These are phyloP conservation scores for Corythornis cristatus DNA, from an alignment of 2,113 vertebrate genomes.

Conservation along the genomic window DNA sequence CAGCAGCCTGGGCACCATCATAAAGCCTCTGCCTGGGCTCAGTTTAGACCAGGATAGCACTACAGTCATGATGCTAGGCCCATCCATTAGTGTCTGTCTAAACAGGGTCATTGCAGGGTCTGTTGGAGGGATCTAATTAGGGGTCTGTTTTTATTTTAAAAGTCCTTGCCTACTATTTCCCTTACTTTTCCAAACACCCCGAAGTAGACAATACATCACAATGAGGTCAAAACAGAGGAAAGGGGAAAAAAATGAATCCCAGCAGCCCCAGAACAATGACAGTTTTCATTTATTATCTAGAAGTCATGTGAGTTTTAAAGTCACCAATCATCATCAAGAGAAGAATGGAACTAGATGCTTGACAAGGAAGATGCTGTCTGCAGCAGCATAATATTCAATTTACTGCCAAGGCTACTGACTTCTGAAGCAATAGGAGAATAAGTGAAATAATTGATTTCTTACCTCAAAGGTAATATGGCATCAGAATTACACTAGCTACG, in stretches of 20 bases:
- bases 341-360: slow-evolving; percentile 45
- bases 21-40: background rate
- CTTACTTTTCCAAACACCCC: slow-evolving; percentile 61
- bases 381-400: slow-evolving; percentile 49
- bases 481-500: background rate
- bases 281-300: slow-evolving; percentile 68
- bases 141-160: slow-evolving; percentile 68
- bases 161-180: slow-evolving; percentile 54
- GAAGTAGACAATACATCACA: slow-evolving; percentile 72
- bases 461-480: slow-evolving; percentile 32
- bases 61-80: background rate
- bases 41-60: background rate
- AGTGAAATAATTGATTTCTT: slow-evolving; percentile 59
- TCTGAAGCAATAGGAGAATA: slow-evolving; percentile 20
- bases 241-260: background rate
- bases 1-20: background rate
- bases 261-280: slow-evolving; percentile 43
- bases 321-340: slow-evolving; percentile 66
- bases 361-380: slow-evolving; percentile 61
- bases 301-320: slow-evolving; percentile 65
- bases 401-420: slow-evolving; percentile 54
- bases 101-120: slow-evolving; percentile 55
- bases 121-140: slow-evolving; percentile 51
- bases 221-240: slow-evolving; percentile 64
- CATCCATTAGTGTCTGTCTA: slow-evolving; percentile 46